These are phyloP conservation scores for Apus apus DNA, from an alignment of 2,113 vertebrate genomes.

Conservation along the genomic window DNA sequence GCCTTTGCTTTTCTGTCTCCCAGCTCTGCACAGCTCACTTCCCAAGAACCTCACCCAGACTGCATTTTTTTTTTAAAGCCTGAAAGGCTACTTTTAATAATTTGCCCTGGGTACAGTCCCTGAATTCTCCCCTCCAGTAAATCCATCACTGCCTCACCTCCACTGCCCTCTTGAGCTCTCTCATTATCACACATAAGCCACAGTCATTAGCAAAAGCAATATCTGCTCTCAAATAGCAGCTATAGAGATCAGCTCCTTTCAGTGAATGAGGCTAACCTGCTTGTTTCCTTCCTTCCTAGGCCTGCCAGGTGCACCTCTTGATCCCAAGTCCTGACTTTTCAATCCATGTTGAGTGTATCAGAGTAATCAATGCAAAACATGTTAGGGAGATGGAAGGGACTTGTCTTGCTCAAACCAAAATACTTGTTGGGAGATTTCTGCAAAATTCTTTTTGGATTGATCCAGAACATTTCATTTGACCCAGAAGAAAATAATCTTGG, in stretches of 20 bases:
- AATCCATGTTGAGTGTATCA: neutral
- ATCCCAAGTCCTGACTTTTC: conserved; percentile 2
- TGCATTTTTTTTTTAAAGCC: neutral
- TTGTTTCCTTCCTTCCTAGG: neutral
- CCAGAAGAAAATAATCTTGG: conserved; percentile 21
- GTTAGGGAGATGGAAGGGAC: conserved; percentile 54
- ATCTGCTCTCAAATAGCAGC: neutral
- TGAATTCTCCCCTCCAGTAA: neutral
- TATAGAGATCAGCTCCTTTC: neutral
- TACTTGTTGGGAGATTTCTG: neutral
- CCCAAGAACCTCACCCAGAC: neutral
- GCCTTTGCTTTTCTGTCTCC: neutral
- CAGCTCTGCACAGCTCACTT: neutral
- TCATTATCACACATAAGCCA: neutral
- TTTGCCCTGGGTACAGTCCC: neutral
- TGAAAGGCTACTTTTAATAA: neutral
- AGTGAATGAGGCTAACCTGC: neutral
- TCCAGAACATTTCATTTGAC: conserved; percentile 39
- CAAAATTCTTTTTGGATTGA: conserved; percentile 59
- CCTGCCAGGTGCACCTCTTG: neutral
- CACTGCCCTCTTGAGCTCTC: neutral
- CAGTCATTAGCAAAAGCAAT: neutral
- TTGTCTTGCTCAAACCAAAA: conserved; percentile 46
- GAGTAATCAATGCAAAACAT: conserved; percentile 48
- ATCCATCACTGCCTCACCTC: neutral